Base-by-base conservation (phyloP, 2,797 vertebrate species). In the Schizopygopsis malacanthus region DNA sequence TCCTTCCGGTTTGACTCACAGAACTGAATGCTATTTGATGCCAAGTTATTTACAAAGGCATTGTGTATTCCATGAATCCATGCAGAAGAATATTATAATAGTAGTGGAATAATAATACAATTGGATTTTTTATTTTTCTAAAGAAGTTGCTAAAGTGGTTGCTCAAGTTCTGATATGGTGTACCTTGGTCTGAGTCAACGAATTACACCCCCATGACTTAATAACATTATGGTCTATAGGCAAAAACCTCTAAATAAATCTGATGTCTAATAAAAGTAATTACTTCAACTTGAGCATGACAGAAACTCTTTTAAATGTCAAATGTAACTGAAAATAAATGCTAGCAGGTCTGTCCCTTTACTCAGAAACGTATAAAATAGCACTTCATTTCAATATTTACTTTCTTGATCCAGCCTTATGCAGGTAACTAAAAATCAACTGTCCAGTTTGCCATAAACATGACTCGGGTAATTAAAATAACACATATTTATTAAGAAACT, bases 211-310 rank as follows among this genome's bases (percentile, higher is more conserved):
- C 18, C 15, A 37, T 37, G 28, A 41, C 37, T 39, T 71, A n/a
- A 22, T 70, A 70, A 70, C 41, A 71, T 70, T 41, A 4, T 39
- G 6, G 7, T 25, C 6, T 50, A 18, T 52, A 33, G 25, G 25
- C 25, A 11, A 75, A 16, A 75, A 10, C 0, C 12, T 33, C 33
- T 3, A 33, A 33, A 0, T 25, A 47, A 28, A 28, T 28, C 4
- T 28, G 45, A 50, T 28, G 28, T 75, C 25, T 75, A 52, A 75
- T 75, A 33, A 20, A 75, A 20, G 73, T 76, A 54, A 76, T 52
- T 76, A 76, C 47, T 54, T 76, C 47, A 76, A 1, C 73, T 33
- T 76, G 9, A 76, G 52, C 47, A 75, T 52, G 15, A 33, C 45
- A 52, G 25, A 52, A 52, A 50, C 7, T 33, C 28, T 54, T 52